Evolutionary conservation across 2,888 invertebrate species (phyloP).

Genomic region (Scelioninae gen. 2): DNA sequence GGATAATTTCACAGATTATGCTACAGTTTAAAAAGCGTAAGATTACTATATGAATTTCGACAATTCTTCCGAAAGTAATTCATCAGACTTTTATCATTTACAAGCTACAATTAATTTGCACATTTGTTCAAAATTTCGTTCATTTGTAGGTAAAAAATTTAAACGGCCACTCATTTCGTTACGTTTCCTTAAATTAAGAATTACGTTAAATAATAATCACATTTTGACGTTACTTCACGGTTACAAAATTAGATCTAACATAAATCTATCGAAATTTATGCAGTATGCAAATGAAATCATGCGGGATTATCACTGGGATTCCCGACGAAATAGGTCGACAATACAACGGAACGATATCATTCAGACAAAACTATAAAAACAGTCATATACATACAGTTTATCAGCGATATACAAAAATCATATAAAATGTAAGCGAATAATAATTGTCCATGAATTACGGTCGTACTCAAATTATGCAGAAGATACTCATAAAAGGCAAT

Average conservation of each 20-base stretch:
- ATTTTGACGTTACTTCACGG: neutral
- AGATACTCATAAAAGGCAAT: too few relatives aligned
- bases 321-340: constrained; percentile 27
- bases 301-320: constrained; percentile 20
- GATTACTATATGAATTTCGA: too few relatives aligned
- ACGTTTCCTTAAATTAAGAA: neutral
- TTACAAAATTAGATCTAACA: constrained; percentile 23
- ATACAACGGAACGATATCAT: constrained; percentile 18
- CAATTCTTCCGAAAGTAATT: too few relatives aligned
- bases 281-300: constrained; percentile 33
- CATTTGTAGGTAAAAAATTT: too few relatives aligned
- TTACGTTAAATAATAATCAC: neutral
- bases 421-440: neutral
- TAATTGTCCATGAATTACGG: too few relatives aligned
- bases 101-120: too few relatives aligned
- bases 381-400: constrained; percentile 9
- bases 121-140: too few relatives aligned
- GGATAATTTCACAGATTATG: too few relatives aligned
- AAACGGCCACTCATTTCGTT: too few relatives aligned
- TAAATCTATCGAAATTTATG: constrained; percentile 27
- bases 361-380: constrained; percentile 17
- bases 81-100: too few relatives aligned
- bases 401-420: neutral
- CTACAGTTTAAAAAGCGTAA: too few relatives aligned
- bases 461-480: too few relatives aligned